Conservation (phyloP, 2,888 invertebrate genomes). For the Smittia aterrima region DNA sequence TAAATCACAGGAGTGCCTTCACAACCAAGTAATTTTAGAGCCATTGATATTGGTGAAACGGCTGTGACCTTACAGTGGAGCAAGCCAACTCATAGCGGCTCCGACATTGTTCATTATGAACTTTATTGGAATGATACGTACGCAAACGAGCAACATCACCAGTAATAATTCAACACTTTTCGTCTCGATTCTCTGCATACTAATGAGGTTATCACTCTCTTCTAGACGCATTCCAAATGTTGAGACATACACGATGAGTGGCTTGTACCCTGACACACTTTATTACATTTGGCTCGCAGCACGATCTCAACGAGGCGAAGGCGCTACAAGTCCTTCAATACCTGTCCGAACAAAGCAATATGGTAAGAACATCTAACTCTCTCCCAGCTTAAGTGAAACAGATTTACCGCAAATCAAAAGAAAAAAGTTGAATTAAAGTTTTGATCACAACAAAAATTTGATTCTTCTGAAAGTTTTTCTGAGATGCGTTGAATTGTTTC, state of each 20-base stretch:
- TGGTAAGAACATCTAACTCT: conserved; percentile 69
- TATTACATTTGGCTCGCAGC: conserved; percentile 98
- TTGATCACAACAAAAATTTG: not conserved
- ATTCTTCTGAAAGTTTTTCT: not conserved
- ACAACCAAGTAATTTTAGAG: conserved; percentile 87
- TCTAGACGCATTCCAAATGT: conserved; percentile 72
- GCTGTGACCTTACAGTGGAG: conserved; percentile 90
- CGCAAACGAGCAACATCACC: conserved; percentile 82
- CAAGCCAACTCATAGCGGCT: conserved; percentile 85
- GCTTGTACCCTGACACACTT: conserved; percentile 90
- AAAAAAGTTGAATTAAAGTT: not conserved
- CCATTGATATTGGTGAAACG: conserved; percentile 84
- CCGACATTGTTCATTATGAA: conserved; percentile 92
- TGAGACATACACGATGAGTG: conserved; percentile 82
- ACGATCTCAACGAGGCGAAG: conserved; percentile 88
- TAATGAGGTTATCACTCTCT: not conserved
- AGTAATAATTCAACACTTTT: conserved; percentile 55
- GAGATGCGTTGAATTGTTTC: not conserved
- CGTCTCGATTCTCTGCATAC: not conserved
- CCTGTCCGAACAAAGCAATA: conserved; percentile 95
- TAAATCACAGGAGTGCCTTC: conserved; percentile 80
- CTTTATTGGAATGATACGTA: conserved; percentile 97
- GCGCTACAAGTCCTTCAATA: conserved; percentile 91
- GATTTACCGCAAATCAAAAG: not conserved
- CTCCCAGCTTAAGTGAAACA: not conserved